These are phyloP conservation scores for Petrocephalus microphthalmus DNA, from an alignment of 2,113 vertebrate genomes.

Conservation along the genomic window DNA sequence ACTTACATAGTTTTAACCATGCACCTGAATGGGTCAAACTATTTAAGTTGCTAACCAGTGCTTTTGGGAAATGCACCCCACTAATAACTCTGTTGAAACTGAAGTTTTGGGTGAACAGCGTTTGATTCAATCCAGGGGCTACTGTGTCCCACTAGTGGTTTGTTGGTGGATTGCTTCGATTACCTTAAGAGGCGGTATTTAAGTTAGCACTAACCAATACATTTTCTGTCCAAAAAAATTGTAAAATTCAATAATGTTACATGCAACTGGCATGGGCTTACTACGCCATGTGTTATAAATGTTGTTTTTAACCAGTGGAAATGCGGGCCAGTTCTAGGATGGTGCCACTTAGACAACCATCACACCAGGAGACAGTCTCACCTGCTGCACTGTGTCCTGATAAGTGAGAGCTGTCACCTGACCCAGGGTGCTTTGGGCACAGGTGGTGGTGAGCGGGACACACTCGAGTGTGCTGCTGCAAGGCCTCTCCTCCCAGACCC, in stretches of 20 bases:
- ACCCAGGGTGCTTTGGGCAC: not conserved
- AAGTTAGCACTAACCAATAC: not conserved
- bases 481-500: conserved; percentile 71
- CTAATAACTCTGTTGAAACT: not conserved
- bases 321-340: not conserved
- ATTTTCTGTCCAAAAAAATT: not conserved
- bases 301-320: not conserved
- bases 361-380: not conserved
- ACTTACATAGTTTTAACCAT: no score
- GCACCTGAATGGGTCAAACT: no score
- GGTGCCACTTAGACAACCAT: not conserved
- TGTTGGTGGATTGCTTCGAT: not conserved
- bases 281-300: not conserved
- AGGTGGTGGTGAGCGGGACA: conserved; percentile 67
- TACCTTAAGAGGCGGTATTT: not conserved
- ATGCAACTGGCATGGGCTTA: not conserved
- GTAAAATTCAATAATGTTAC: not conserved
- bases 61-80: no score
- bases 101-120: not conserved
- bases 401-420: not conserved
- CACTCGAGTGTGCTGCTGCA: conserved; percentile 57
- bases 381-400: not conserved
- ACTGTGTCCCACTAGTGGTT: not conserved
- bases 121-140: not conserved
- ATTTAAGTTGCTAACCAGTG: no score